Percentiles rank a stretch among this genome's conserved stretches.
These are phyloP conservation scores for Tipula vernalis DNA, from an alignment of 2,888 invertebrate genomes.

Conservation along the genomic window DNA sequence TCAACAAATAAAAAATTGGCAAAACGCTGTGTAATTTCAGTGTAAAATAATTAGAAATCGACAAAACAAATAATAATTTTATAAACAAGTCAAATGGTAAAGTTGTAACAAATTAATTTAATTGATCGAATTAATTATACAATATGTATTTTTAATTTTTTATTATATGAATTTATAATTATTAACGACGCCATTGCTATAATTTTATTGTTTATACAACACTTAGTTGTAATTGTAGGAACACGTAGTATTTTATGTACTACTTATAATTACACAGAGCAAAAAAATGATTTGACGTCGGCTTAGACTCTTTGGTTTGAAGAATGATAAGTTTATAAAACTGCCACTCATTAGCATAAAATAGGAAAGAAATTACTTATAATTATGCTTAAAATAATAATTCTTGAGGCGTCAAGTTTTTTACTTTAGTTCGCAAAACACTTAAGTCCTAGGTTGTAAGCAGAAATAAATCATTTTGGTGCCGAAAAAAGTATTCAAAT, in stretches of 20 bases:
- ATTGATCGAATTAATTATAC: not conserved
- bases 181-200: not conserved
- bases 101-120: not conserved
- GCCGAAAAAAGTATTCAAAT: too few relatives aligned
- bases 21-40: not conserved
- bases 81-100: not conserved
- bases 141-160: not conserved
- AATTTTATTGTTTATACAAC: not conserved
- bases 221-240: too few relatives aligned
- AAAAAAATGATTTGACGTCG: not conserved
- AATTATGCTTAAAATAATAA: not conserved
- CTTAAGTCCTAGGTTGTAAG: too few relatives aligned
- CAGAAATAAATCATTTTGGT: too few relatives aligned
- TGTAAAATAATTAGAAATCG: not conserved
- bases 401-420: not conserved
- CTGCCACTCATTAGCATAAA: not conserved
- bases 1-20: not conserved
- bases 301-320: not conserved
- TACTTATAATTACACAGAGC: not conserved
- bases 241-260: too few relatives aligned
- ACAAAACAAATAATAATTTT: not conserved
- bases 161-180: not conserved
- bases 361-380: not conserved
- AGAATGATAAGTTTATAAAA: not conserved
- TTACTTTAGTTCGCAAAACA: not conserved